Evolutionary conservation across 53 echinoderm and acorn worm species (phyloP).

Genomic region (Apostichopus leukothele): DNA sequence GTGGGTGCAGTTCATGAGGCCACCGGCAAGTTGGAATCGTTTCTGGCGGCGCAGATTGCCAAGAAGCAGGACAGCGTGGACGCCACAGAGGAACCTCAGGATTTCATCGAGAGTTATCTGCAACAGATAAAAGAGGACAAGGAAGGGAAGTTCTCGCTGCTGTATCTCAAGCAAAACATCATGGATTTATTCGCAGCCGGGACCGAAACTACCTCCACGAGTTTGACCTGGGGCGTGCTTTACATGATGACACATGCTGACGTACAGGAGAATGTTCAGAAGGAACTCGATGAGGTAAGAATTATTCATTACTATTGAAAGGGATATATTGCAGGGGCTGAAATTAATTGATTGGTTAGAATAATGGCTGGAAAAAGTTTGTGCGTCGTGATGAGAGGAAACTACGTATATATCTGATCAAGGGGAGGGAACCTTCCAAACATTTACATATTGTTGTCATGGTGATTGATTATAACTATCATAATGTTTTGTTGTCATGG

Average conservation of each 20-base stretch:
- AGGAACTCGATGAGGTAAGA: conserved; percentile 47
- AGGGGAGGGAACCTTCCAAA: too few species aligned
- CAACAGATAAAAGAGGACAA: neutral
- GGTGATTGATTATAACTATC: too few species aligned
- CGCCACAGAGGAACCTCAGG: conserved; percentile 49
- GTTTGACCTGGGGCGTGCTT: conserved; percentile 41
- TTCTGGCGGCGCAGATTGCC: conserved; percentile 32
- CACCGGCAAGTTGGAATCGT: neutral
- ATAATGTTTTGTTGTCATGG: too few species aligned
- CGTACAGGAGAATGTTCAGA: conserved; percentile 46
- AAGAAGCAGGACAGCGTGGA: conserved; percentile 47
- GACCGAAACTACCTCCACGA: conserved; percentile 47
- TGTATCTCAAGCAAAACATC: conserved; percentile 17
- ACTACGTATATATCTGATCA: too few species aligned
- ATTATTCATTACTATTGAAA: neutral
- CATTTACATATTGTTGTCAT: too few species aligned
- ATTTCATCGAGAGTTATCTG: conserved; percentile 55
- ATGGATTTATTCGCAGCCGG: conserved; percentile 46
- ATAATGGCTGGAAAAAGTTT: too few species aligned
- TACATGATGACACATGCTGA: conserved; percentile 35
- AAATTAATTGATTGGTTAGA: too few species aligned
- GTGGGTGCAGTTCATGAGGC: neutral
- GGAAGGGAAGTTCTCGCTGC: conserved; percentile 4
- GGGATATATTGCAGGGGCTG: neutral
- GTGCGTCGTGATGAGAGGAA: too few species aligned